Percentiles rank a stretch among this genome's conserved stretches.
phyloP scores from a whole-genome alignment of 2,113 vertebrate species.

The Argyrosomus japonicus region DNA sequence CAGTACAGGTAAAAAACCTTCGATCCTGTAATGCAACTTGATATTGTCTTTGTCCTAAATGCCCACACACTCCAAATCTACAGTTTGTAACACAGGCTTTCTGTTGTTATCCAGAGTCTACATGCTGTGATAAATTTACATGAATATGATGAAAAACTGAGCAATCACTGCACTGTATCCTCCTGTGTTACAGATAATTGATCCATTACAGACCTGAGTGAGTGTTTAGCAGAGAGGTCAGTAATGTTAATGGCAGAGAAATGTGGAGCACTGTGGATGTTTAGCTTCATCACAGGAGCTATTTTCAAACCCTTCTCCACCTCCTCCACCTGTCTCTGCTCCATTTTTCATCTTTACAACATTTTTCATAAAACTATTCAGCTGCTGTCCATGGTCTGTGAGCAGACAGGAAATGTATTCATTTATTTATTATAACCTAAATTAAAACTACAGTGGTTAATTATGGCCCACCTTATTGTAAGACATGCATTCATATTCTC shows the following conservation, averaged over 20 bases:
- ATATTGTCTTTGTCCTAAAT: neutral
- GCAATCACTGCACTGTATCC: neutral
- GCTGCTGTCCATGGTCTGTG: neutral
- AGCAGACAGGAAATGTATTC: too few relatives aligned
- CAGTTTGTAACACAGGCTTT: neutral
- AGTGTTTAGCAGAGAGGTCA: neutral
- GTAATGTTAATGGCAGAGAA: neutral
- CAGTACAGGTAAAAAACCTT: neutral
- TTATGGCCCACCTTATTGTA: neutral
- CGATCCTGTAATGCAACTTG: neutral
- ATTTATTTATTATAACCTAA: neutral
- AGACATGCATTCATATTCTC: neutral
- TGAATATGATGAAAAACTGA: neutral
- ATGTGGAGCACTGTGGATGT: neutral
- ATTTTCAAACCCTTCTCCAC: constrained; percentile 17
- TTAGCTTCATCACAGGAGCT: constrained; percentile 3
- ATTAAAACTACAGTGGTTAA: neutral
- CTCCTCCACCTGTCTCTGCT: constrained; percentile 25
- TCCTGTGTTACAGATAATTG: neutral
- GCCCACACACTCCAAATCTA: neutral
- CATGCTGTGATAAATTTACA: too few relatives aligned
- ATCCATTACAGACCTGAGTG: neutral
- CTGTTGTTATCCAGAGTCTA: too few relatives aligned
- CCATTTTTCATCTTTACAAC: neutral
- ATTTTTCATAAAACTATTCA: constrained; percentile 2